Evolutionary conservation across 2,888 invertebrate species (phyloP).

Genomic region (Rotaria sp.): DNA sequence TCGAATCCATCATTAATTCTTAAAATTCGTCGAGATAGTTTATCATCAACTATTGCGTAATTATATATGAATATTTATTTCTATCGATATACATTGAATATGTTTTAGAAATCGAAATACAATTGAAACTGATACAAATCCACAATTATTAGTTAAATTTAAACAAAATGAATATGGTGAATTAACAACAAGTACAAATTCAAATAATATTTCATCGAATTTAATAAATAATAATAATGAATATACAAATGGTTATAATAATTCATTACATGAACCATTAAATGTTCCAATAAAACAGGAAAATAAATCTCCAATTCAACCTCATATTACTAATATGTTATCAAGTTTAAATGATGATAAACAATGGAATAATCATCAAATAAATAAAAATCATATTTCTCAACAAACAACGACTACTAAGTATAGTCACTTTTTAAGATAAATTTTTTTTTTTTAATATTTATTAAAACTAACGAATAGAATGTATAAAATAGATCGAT

Average conservation of each 20-base stretch:
- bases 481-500: no score
- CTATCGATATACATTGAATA: background rate
- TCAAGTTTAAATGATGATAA: background rate
- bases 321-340: background rate
- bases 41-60: background rate
- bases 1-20: background rate
- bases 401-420: background rate
- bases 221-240: background rate
- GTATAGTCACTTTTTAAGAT: background rate
- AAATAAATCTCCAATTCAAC: background rate
- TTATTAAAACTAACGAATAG: no score
- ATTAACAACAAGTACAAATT: background rate
- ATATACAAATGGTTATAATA: background rate
- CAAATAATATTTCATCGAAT: background rate
- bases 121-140: background rate
- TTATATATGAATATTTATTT: background rate
- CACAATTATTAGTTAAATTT: conserved; percentile 3
- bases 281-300: background rate
- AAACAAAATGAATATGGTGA: conserved; percentile 20
- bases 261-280: background rate
- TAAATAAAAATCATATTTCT: background rate
- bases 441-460: no score
- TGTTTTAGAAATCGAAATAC: background rate
- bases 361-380: background rate
- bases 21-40: background rate